These are phyloP conservation scores for Elymnias hypermnestra DNA, from an alignment of 1,140 invertebrate genomes.

Conservation along the genomic window DNA sequence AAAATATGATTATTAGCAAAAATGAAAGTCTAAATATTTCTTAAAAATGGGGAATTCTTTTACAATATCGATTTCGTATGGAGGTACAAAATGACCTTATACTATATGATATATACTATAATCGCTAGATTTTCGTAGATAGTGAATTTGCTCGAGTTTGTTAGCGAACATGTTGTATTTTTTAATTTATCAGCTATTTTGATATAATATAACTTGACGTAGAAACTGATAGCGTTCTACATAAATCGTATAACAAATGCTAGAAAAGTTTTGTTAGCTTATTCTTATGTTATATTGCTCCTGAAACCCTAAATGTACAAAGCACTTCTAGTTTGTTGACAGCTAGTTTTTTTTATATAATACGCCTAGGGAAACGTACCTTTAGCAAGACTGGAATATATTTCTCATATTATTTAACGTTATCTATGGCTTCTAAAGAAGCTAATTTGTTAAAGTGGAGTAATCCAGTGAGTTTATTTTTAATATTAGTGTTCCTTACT, in stretches of 20 bases:
- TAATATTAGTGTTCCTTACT: constrained; percentile 24
- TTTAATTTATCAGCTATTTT: constrained; percentile 50
- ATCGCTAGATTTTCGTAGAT: constrained; percentile 52
- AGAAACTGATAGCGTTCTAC: constrained; percentile 23
- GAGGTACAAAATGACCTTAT: constrained; percentile 2
- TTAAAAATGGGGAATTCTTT: constrained; percentile 15
- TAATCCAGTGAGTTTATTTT: constrained; percentile 26
- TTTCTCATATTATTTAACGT: constrained; percentile 43
- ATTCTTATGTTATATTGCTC: constrained; percentile 40
- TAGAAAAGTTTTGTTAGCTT: constrained; percentile 19
- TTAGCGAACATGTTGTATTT: constrained; percentile 35
- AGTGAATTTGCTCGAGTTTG: constrained; percentile 41
- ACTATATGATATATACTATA: constrained; percentile 13
- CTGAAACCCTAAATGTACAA: constrained; percentile 71
- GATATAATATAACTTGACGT: constrained; percentile 46
- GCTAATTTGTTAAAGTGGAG: constrained; percentile 24
- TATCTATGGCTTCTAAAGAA: constrained; percentile 14
- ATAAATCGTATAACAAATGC: constrained; percentile 13
- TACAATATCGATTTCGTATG: constrained; percentile 1
- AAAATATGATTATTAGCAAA: too few species aligned
- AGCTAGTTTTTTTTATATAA: constrained; percentile 40
- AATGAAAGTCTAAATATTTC: too few species aligned
- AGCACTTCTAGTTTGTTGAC: constrained; percentile 43
- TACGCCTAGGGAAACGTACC: constrained; percentile 37
- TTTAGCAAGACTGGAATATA: constrained; percentile 61